Conservation (phyloP, 2,888 invertebrate genomes). For the Trissolcus brochymenae region DNA sequence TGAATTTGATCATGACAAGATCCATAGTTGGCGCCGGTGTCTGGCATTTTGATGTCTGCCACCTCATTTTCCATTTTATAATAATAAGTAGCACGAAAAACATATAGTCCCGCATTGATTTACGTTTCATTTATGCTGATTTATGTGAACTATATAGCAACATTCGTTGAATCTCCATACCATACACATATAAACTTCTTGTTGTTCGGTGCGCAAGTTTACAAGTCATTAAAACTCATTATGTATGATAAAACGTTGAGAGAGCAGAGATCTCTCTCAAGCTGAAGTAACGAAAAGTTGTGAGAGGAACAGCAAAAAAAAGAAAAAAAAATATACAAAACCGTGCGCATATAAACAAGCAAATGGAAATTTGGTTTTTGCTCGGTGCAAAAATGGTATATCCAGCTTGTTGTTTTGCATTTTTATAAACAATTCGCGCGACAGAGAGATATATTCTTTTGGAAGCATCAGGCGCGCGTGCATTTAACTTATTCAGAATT, state of each 20-base stretch:
- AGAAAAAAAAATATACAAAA: neutral
- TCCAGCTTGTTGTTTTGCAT: neutral
- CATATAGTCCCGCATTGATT: neutral
- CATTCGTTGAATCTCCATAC: too few species aligned
- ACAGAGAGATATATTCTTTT: neutral
- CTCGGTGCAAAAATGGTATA: neutral
- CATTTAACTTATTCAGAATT: constrained; percentile 71
- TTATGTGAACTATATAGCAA: too few species aligned
- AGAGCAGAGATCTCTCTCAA: neutral
- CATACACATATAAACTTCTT: constrained; percentile 1
- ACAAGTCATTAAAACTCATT: constrained; percentile 11
- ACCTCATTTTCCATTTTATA: constrained; percentile 1
- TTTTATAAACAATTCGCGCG: constrained; percentile 14
- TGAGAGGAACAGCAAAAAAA: neutral
- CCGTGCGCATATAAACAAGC: constrained; percentile 4
- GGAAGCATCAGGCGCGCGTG: constrained; percentile 23
- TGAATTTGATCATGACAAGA: too few species aligned
- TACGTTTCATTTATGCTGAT: constrained; percentile 1
- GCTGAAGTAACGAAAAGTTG: neutral
- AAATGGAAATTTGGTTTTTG: constrained; percentile 9
- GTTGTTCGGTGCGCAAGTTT: neutral
- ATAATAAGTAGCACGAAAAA: neutral
- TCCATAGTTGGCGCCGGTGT: too few species aligned
- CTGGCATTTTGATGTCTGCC: too few species aligned
- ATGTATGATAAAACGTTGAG: constrained; percentile 11